These are phyloP conservation scores for Spongilla lacustris DNA, from an alignment of 37 sponge, comb jelly and placozoan genomes.

Conservation along the genomic window DNA sequence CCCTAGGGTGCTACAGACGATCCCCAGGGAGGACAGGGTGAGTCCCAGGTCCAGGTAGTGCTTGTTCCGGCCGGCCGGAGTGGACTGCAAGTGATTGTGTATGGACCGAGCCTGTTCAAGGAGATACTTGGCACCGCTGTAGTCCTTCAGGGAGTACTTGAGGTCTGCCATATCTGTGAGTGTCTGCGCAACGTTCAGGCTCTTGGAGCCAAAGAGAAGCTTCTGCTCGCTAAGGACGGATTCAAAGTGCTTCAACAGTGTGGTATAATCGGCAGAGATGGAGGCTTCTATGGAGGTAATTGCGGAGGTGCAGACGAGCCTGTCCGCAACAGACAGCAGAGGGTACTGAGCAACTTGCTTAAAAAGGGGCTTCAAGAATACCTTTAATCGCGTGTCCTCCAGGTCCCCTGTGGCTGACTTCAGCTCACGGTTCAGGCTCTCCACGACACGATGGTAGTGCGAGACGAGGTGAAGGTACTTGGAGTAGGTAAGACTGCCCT, in stretches of 20 bases:
- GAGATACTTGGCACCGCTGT: slow-evolving; percentile 30
- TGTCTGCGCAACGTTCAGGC: slow-evolving; percentile 43
- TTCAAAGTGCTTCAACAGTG: not conserved
- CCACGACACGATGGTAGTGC: slow-evolving; percentile 55
- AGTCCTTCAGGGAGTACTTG: slow-evolving; percentile 27
- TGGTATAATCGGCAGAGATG: not conserved
- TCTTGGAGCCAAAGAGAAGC: slow-evolving; percentile 16
- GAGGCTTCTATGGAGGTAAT: slow-evolving; percentile 21
- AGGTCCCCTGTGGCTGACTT: slow-evolving; percentile 23
- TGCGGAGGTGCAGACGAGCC: not conserved
- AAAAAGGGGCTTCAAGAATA: slow-evolving; percentile 52
- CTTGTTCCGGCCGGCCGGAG: not conserved
- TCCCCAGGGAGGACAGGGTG: slow-evolving; percentile 54
- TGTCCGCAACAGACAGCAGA: slow-evolving; percentile 24
- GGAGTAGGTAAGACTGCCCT: slow-evolving; percentile 16
- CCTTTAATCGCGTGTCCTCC: not conserved
- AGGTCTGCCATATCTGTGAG: slow-evolving; percentile 57
- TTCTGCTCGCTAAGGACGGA: slow-evolving; percentile 6
- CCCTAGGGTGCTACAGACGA: slow-evolving; percentile 45
- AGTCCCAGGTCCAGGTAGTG: slow-evolving; percentile 30
- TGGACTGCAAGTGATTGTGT: slow-evolving; percentile 20
- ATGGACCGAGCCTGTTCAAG: slow-evolving; percentile 36
- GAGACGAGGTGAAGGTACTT: slow-evolving; percentile 61
- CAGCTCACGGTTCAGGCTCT: slow-evolving; percentile 12
- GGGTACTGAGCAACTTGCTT: not conserved